Percentiles rank a stretch among this genome's conserved stretches.
Evolutionary conservation across 2,113 vertebrate genomes (phyloP).

Genomic region (Sceloporus tristichus): DNA sequence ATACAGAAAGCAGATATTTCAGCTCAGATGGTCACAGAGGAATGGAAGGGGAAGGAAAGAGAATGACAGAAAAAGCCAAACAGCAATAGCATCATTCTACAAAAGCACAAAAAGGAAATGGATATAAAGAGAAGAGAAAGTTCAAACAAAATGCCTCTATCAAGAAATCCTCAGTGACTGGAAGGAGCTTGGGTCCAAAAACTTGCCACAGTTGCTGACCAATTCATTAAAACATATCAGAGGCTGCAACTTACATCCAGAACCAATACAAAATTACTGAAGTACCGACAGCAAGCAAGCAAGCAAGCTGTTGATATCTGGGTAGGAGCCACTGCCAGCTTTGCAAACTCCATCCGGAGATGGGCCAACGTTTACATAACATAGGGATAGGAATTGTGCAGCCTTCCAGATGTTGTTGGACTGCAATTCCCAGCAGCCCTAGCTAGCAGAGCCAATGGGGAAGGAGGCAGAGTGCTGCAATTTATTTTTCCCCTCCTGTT

Average conservation of each 20-base stretch:
- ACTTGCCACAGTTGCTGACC: neutral
- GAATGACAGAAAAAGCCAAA: neutral
- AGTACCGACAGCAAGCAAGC: neutral
- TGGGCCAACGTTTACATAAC: no score
- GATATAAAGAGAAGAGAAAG: constrained; percentile 5
- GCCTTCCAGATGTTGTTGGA: no score
- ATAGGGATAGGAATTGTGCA: no score
- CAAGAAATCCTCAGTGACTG: neutral
- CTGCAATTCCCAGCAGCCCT: no score
- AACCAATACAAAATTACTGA: neutral
- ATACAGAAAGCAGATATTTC: neutral
- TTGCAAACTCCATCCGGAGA: no score
- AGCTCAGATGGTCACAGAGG: neutral
- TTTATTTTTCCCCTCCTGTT: no score
- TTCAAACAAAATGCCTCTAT: neutral
- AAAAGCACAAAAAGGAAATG: constrained; percentile 1
- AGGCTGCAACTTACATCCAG: no score
- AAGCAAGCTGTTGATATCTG: no score
- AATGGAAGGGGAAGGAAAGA: neutral
- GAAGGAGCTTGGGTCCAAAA: constrained; percentile 49
- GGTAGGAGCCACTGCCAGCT: no score
- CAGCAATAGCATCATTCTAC: neutral
- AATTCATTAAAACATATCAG: no score
- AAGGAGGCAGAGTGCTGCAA: no score
- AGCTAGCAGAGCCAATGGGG: no score